A percentile compares a stretch with the other conserved stretches of the same genome.
Evolutionary conservation across 2,113 vertebrate genomes (phyloP).

Genomic region (Engystomops pustulosus): DNA sequence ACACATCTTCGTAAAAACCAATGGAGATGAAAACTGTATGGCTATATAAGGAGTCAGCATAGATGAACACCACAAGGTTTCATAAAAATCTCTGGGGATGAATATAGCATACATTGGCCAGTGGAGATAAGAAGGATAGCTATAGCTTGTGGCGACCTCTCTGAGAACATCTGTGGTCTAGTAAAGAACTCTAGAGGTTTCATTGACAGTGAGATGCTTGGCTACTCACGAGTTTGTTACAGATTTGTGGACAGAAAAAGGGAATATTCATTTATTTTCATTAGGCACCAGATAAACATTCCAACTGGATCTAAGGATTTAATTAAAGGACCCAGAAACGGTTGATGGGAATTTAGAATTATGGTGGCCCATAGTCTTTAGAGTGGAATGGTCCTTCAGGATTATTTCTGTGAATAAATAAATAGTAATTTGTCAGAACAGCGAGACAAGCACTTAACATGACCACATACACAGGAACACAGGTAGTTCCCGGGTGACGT

Average conservation of each 20-base stretch:
- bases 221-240: neutral
- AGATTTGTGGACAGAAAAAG: neutral
- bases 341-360: too few species aligned
- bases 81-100: neutral
- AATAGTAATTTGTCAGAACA: too few species aligned
- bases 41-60: neutral
- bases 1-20: conserved; percentile 10
- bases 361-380: too few species aligned
- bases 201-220: neutral
- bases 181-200: neutral
- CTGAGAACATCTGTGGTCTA: neutral
- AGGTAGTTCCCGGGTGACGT: too few species aligned
- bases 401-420: too few species aligned
- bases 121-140: neutral
- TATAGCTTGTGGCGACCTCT: neutral
- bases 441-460: too few species aligned
- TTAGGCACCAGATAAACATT: too few species aligned
- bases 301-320: too few species aligned
- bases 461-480: too few species aligned
- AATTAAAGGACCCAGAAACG: too few species aligned
- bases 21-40: conserved; percentile 24
- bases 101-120: neutral
- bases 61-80: neutral
- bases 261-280: neutral
- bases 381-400: too few species aligned